A percentile compares a stretch with the other conserved stretches of the same genome.
Conservation (phyloP, 2,113 vertebrate genomes). For the Gasterosteus nipponicus region DNA sequence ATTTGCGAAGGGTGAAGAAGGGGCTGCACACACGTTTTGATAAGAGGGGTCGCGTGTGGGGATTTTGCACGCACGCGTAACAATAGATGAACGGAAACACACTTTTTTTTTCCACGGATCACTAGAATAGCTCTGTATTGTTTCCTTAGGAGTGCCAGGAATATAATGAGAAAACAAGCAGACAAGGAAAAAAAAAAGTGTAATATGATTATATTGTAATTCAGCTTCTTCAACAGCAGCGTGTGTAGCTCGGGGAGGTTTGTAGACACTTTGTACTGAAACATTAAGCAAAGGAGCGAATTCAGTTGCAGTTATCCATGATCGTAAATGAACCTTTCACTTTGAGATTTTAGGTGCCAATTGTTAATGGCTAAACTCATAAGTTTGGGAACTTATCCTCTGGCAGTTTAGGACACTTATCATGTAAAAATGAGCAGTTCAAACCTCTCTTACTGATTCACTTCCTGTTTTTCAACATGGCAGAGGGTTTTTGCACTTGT, state of each 20-base stretch:
- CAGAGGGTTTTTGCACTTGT: conserved; percentile 19
- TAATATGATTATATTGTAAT: neutral
- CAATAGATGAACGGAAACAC: too few species aligned
- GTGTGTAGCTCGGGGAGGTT: neutral
- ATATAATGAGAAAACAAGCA: conserved; percentile 75
- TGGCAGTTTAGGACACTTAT: conserved; percentile 1
- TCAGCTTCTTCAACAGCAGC: neutral
- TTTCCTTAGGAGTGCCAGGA: conserved; percentile 67
- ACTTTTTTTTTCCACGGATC: conserved; percentile 5
- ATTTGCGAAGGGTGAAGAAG: conserved; percentile 64
- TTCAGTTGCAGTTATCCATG: neutral
- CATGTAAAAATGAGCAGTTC: conserved; percentile 13
- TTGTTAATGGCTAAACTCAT: conserved; percentile 32
- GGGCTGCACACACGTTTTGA: conserved; percentile 47
- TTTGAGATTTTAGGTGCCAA: conserved; percentile 9
- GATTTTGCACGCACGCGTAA: too few species aligned
- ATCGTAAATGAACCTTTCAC: conserved; percentile 23
- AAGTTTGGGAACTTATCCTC: conserved; percentile 9
- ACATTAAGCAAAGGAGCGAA: neutral
- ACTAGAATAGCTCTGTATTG: conserved; percentile 62
- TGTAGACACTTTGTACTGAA: neutral
- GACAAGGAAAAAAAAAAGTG: conserved; percentile 12
- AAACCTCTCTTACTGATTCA: conserved; percentile 7
- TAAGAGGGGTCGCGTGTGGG: conserved; percentile 21
- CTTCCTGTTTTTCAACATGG: conserved; percentile 21